phyloP scores from a whole-genome alignment of 2,888 invertebrate species.

The Brachyptera risi region DNA sequence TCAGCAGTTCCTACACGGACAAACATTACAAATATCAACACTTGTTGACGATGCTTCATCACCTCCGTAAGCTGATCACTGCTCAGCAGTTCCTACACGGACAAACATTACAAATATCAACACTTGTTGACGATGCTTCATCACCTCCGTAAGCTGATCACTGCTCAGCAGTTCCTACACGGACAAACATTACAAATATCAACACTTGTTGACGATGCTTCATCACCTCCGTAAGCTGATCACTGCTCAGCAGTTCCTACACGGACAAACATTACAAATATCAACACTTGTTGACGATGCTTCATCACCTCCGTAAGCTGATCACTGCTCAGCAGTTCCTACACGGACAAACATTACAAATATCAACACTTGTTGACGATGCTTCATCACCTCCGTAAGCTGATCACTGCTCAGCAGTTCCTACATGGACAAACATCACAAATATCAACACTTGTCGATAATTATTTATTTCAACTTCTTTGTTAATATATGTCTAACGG shows the following conservation, averaged over 20 bases:
- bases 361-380: too few relatives aligned
- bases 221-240: conserved; percentile 32
- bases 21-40: too few relatives aligned
- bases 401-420: conserved; percentile 33
- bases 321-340: conserved; percentile 33
- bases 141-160: conserved; percentile 32
- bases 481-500: too few relatives aligned
- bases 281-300: conserved; percentile 29
- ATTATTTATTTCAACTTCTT: too few relatives aligned
- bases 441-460: too few relatives aligned
- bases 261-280: too few relatives aligned
- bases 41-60: conserved; percentile 28
- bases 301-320: conserved; percentile 31
- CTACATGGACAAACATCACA: too few relatives aligned
- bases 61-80: conserved; percentile 33
- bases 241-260: conserved; percentile 32
- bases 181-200: too few relatives aligned
- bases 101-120: too few relatives aligned
- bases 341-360: too few relatives aligned
- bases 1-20: conserved; percentile 33
- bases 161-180: conserved; percentile 32
- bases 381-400: conserved; percentile 29
- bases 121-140: conserved; percentile 29
- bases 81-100: conserved; percentile 32
- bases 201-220: conserved; percentile 30